phyloP scores from a whole-genome alignment of 2,888 invertebrate genomes.

The Ichneumoninae sp. region DNA sequence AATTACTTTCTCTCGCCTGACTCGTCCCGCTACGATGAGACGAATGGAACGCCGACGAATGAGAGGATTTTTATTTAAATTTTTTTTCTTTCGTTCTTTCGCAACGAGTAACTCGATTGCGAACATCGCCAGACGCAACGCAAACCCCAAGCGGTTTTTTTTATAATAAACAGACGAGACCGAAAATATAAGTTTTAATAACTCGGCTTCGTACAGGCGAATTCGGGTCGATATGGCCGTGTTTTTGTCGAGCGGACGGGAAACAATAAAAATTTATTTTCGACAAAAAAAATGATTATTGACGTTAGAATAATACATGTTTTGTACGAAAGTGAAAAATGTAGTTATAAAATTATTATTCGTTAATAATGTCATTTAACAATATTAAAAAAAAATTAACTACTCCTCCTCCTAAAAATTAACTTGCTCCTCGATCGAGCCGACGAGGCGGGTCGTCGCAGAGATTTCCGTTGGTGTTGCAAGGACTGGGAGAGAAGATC shows the following conservation, averaged over 20 bases:
- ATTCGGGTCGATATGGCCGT: background rate
- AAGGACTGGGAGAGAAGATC: background rate
- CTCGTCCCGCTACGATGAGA: conserved; percentile 1
- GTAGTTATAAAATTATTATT: too few species aligned
- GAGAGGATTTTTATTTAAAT: background rate
- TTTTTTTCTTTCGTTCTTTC: too few species aligned
- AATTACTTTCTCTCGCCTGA: conserved; percentile 34
- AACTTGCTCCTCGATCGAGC: background rate
- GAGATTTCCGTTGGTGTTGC: background rate
- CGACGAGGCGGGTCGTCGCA: background rate
- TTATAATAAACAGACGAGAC: background rate
- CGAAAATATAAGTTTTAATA: conserved; percentile 2
- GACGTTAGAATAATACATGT: too few species aligned
- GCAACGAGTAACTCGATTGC: background rate
- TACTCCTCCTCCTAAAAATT: too few species aligned
- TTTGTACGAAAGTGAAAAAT: too few species aligned
- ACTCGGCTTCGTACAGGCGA: background rate
- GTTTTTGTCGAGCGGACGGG: too few species aligned
- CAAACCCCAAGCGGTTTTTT: background rate
- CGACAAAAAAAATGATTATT: too few species aligned
- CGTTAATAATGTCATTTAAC: background rate
- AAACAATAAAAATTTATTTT: too few species aligned
- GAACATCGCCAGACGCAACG: background rate
- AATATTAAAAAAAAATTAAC: too few species aligned
- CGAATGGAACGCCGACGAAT: background rate